A percentile compares a stretch with the other conserved stretches of the same genome.
phyloP scores from a whole-genome alignment of 2,888 invertebrate genomes.

The Spodoptera picta region DNA sequence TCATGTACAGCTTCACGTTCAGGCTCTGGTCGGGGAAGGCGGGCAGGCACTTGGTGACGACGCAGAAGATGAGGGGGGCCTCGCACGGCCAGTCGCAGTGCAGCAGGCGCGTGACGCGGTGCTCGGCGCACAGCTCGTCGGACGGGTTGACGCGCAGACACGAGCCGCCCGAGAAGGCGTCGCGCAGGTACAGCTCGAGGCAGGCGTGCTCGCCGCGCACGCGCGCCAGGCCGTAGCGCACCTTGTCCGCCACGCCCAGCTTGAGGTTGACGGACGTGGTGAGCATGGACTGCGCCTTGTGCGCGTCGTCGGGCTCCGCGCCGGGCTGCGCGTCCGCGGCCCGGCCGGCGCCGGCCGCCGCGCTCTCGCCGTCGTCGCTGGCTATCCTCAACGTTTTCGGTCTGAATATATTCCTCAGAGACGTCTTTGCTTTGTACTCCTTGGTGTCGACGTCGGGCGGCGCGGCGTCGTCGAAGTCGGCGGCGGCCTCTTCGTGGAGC shows the following conservation, averaged over 20 bases:
- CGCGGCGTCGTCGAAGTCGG: neutral
- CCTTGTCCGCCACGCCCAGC: slow-evolving; percentile 52
- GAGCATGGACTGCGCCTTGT: slow-evolving; percentile 52
- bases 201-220: slow-evolving; percentile 73
- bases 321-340: neutral
- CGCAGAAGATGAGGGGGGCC: slow-evolving; percentile 70
- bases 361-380: slow-evolving; percentile 4
- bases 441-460: neutral
- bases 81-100: slow-evolving; percentile 75
- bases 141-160: slow-evolving; percentile 82
- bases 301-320: neutral
- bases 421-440: slow-evolving; percentile 52
- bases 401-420: slow-evolving; percentile 53
- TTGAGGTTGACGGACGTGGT: slow-evolving; percentile 65
- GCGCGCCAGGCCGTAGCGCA: slow-evolving; percentile 61
- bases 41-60: slow-evolving; percentile 73
- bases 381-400: slow-evolving; percentile 34
- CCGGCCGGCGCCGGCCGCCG: neutral
- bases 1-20: slow-evolving; percentile 65
- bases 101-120: slow-evolving; percentile 69
- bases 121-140: slow-evolving; percentile 60
- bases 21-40: slow-evolving; percentile 66
- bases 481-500: neutral
- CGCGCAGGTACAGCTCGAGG: slow-evolving; percentile 73
- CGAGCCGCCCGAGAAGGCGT: slow-evolving; percentile 86